Evolutionary conservation across 2,888 invertebrate species (phyloP), one percentile per base, ranked within the genome.

Genomic region (Aphodius granarius): DNA sequence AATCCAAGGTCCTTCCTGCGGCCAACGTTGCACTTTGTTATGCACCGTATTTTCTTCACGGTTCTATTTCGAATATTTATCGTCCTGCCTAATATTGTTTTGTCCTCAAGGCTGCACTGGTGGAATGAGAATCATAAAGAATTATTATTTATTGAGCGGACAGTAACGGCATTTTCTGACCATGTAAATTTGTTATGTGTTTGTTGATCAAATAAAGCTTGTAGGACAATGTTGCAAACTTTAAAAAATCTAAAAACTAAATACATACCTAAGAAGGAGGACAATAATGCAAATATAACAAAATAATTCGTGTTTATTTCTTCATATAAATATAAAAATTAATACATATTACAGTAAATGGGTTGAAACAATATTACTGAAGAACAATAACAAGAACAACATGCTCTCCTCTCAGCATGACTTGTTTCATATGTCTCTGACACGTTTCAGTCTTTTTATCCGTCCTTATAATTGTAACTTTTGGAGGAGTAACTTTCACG

Each of bases 331-430:
- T 43, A 43, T 43, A 43, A 43, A 43, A 43, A 43, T 9, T 43
- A 43, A 43, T 43, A 43, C 43, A 43, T 6, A 43, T 43, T 43
- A 6, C 1, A 43, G 43, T 43, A 2, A 0, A 9, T 43, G 3
- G 13, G 4, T 43, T 9, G 43, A 71, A 16, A 70, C 75, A 5
- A 0, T 66, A 21, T 66, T 66, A 66, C 15, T 18, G 66, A 16
- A 77, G 20, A 0, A 78, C 22, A 23, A 72, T 83, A 81, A 93
- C 87, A 72, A 92, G 83, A 23, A 91, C 94, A 64, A 95, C 89
- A 83, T 95, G 94, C 83, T 95, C 95, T 0, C 95, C 95, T 66
- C 95, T 89, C 74, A 95, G 87, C 86, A 95, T 82, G 81, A 95
- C 82, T 86, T 94, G 93, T 0, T 91, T 89, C 17, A 94, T 86